Percentiles rank a stretch among this genome's conserved stretches.
Evolutionary conservation across 2,797 vertebrate genomes (phyloP).

Genomic region (Thunnus albacares): DNA sequence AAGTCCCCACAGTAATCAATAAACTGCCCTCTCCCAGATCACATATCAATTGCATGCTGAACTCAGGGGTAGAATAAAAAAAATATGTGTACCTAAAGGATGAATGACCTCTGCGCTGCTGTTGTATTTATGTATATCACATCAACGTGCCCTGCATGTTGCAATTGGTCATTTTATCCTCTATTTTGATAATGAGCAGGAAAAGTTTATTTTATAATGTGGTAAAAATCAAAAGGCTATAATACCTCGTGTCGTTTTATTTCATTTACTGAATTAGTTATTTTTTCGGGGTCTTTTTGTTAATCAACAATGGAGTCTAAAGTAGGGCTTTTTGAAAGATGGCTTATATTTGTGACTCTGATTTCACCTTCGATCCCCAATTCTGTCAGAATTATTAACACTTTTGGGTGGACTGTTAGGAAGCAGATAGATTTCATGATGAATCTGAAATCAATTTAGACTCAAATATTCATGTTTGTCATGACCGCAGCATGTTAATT

Average conservation of each 20-base stretch:
- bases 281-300: not conserved
- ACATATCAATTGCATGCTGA: constrained; percentile 79
- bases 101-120: constrained; percentile 54
- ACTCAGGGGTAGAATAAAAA: constrained; percentile 69
- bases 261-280: not conserved
- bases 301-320: not conserved
- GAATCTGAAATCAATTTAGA: constrained; percentile 93
- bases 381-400: constrained; percentile 19
- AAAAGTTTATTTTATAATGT: not conserved
- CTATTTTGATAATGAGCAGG: constrained; percentile 3
- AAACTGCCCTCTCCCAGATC: constrained; percentile 72
- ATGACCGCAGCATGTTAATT: constrained; percentile 91
- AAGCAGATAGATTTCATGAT: constrained; percentile 91
- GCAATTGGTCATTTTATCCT: constrained; percentile 7
- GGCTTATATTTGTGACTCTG: not conserved
- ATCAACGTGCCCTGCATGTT: constrained; percentile 30
- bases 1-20: constrained; percentile 82
- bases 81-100: constrained; percentile 55
- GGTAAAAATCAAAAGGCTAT: not conserved
- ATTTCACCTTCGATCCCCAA: not conserved
- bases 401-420: constrained; percentile 70
- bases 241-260: not conserved
- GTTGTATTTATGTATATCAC: constrained; percentile 32
- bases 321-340: not conserved
- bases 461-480: constrained; percentile 93